A percentile compares a stretch with the other conserved stretches of the same genome.
These are phyloP conservation scores for Andrena trimmerana DNA, from an alignment of 2,888 invertebrate species.

Conservation along the genomic window DNA sequence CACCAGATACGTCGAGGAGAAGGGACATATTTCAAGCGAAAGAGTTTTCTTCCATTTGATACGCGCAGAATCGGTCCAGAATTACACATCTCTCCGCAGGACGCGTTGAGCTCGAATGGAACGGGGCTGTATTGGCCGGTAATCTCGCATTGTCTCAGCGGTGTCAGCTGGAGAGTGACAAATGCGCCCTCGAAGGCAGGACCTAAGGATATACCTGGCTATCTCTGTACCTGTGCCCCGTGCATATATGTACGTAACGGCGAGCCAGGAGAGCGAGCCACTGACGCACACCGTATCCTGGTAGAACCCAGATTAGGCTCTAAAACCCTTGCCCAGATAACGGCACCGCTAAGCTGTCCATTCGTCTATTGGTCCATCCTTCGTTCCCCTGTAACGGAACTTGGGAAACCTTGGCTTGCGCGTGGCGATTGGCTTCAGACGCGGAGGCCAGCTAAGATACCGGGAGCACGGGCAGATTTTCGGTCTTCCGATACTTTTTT, in stretches of 20 bases:
- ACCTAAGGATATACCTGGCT: slow-evolving; percentile 67
- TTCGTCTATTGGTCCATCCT: slow-evolving; percentile 75
- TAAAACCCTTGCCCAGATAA: slow-evolving; percentile 79
- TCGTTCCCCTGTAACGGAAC: slow-evolving; percentile 64
- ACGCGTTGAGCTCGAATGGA: slow-evolving; percentile 66
- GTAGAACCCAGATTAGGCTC: slow-evolving; percentile 76
- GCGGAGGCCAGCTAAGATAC: slow-evolving; percentile 34
- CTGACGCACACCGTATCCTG: slow-evolving; percentile 71
- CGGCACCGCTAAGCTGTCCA: slow-evolving; percentile 78
- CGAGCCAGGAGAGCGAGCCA: slow-evolving; percentile 64
- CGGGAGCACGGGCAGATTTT: slow-evolving; percentile 48
- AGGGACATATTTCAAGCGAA: slow-evolving; percentile 32
- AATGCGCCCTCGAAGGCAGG: slow-evolving; percentile 71
- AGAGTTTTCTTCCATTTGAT: slow-evolving; percentile 35
- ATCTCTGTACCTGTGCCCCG: slow-evolving; percentile 63
- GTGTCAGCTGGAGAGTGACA: slow-evolving; percentile 77
- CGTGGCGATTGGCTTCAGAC: slow-evolving; percentile 46
- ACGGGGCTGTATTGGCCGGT: slow-evolving; percentile 68
- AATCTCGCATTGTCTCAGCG: slow-evolving; percentile 77
- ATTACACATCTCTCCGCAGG: slow-evolving; percentile 54
- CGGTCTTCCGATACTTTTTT: slow-evolving; percentile 32
- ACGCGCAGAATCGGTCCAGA: slow-evolving; percentile 25
- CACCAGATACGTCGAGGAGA: not conserved
- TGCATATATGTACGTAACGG: slow-evolving; percentile 52
- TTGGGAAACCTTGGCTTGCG: slow-evolving; percentile 48